These are phyloP conservation scores for Dunckerocampus dactyliophorus DNA, from an alignment of 2,113 vertebrate genomes.

Conservation along the genomic window DNA sequence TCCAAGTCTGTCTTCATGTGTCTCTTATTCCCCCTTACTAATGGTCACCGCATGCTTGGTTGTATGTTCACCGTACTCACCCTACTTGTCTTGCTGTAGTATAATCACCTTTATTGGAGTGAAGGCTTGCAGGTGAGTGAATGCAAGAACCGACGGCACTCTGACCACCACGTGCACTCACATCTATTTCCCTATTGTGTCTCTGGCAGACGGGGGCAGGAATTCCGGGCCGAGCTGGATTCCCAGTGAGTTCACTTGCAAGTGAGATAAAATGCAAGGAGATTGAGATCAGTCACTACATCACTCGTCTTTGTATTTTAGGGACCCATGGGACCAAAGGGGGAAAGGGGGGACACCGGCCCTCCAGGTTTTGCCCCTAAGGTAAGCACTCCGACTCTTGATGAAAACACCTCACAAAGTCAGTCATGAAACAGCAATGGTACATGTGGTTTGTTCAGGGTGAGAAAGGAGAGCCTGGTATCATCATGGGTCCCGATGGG, in stretches of 20 bases:
- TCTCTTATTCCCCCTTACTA: slow-evolving; percentile 22
- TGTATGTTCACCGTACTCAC: slow-evolving; percentile 28
- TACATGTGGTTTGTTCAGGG: slow-evolving; percentile 53
- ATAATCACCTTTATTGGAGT: slow-evolving; percentile 49
- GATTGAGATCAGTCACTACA: neutral
- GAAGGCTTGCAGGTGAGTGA: slow-evolving; percentile 60
- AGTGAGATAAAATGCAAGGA: neutral
- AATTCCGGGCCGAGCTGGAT: slow-evolving; percentile 53
- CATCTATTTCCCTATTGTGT: neutral
- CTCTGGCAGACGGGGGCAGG: slow-evolving; percentile 41
- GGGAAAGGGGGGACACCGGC: slow-evolving; percentile 65
- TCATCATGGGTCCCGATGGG: slow-evolving; percentile 66
- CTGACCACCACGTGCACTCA: neutral
- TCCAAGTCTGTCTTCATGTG: neutral
- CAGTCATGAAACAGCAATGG: too few relatives aligned
- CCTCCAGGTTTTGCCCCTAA: slow-evolving; percentile 61
- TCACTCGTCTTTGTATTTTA: slow-evolving; percentile 36
- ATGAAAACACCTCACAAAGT: too few relatives aligned
- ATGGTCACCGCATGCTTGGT: slow-evolving; percentile 31
- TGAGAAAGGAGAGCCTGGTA: slow-evolving; percentile 72
- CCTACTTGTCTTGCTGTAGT: slow-evolving; percentile 60
- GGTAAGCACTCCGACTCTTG: slow-evolving; percentile 30
- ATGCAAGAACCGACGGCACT: neutral
- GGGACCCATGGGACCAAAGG: slow-evolving; percentile 70
- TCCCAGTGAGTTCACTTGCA: slow-evolving; percentile 53